Evolutionary conservation across 2,888 invertebrate species (phyloP).

Genomic region (Papilio gigon): DNA sequence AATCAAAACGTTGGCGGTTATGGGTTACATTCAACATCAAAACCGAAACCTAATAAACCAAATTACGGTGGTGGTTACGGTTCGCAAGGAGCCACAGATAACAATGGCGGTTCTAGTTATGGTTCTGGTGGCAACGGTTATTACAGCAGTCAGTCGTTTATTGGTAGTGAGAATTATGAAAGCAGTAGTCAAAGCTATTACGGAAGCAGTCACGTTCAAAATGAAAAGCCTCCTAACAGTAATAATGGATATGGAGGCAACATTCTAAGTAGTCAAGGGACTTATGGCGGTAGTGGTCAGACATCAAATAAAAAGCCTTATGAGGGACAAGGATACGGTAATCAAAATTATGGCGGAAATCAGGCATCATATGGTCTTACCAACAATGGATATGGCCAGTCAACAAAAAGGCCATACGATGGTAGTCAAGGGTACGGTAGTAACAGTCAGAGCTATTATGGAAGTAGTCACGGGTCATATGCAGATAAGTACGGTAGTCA

Average conservation of each 20-base stretch:
- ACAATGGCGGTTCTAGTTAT: conserved; percentile 43
- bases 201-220: conserved; percentile 38
- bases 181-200: conserved; percentile 42
- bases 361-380: conserved; percentile 38
- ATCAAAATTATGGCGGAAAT: conserved; percentile 43
- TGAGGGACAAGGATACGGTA: conserved; percentile 40
- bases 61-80: conserved; percentile 40
- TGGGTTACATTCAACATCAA: conserved; percentile 24
- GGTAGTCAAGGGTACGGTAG: conserved; percentile 39
- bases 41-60: conserved; percentile 41
- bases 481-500: conserved; percentile 40
- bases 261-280: conserved; percentile 31
- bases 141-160: conserved; percentile 41
- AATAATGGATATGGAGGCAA: conserved; percentile 42
- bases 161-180: conserved; percentile 28
- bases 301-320: conserved; percentile 32
- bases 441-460: conserved; percentile 44
- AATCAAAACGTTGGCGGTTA: conserved; percentile 25
- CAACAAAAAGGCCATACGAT: conserved; percentile 12
- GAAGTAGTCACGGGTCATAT: conserved; percentile 28
- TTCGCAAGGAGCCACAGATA: conserved; percentile 29
- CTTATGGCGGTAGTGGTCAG: conserved; percentile 23
- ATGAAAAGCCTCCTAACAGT: conserved; percentile 39
- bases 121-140: conserved; percentile 44
- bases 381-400: conserved; percentile 40